Evolutionary conservation across 2,888 invertebrate genomes (phyloP).

Genomic region (Idaea straminata): DNA sequence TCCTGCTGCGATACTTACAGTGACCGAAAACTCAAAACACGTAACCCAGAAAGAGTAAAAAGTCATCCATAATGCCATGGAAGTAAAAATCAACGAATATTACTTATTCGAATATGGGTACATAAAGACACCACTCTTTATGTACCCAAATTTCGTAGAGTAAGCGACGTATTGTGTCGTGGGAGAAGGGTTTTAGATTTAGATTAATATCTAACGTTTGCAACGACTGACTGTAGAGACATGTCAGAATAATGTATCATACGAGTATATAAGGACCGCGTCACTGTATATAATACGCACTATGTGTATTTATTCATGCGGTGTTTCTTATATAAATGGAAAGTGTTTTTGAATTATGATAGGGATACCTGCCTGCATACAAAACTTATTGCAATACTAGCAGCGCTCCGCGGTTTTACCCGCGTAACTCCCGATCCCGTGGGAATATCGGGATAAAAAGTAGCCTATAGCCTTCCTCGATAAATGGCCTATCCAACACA

Average conservation of each 20-base stretch:
- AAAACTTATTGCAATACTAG: background rate
- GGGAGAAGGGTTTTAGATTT: conserved; percentile 19
- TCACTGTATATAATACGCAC: conserved; percentile 69
- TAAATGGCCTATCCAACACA: no score
- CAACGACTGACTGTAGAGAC: conserved; percentile 14
- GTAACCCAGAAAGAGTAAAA: no score
- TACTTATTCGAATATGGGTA: no score
- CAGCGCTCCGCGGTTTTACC: no score
- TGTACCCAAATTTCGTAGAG: no score
- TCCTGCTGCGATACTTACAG: background rate
- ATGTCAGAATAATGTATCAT: conserved; percentile 15
- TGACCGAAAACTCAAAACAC: background rate
- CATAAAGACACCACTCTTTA: no score
- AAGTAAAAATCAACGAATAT: background rate
- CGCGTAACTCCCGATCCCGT: no score
- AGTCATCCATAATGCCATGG: background rate
- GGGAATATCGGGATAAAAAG: no score
- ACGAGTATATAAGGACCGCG: conserved; percentile 26
- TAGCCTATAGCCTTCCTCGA: no score
- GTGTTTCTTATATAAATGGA: conserved; percentile 26
- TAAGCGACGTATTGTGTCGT: background rate
- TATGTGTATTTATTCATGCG: conserved; percentile 57
- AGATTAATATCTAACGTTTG: conserved; percentile 19
- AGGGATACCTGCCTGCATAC: conserved; percentile 46
- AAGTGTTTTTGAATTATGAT: conserved; percentile 39